Base-by-base conservation (phyloP, 2,113 vertebrate species). In the Sander lucioperca region DNA sequence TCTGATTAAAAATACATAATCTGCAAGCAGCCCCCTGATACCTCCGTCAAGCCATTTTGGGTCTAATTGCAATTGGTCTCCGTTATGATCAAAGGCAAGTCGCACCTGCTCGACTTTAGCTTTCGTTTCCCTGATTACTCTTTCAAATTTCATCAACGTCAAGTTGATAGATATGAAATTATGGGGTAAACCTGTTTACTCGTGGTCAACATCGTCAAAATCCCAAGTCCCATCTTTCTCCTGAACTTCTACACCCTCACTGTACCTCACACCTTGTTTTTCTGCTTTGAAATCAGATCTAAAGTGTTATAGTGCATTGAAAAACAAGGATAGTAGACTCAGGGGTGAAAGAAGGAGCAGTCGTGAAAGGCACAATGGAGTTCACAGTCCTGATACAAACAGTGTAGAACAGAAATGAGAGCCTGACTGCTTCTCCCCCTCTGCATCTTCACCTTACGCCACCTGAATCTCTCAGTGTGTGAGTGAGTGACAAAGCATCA, bases 1-100 rank as follows among this genome's bases (percentile, higher is more conserved):
- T 94, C 93, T 94, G 94, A 96, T 96, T 96, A 95, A 96, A 96
- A 95, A 95, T 94, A 95, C 93, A 95, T 95, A 94, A 93, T 94
- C 92, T 94, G 92, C 90, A 91, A 92, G 89, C 93, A 69, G 89
- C 92, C 93, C 92, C 93, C 92, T 79, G 92, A 91, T 95, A 90
- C 90, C 74, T 70, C 90, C 88, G 90, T 88, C 85, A 86, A 91
- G 91, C 94, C 91, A 91, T 94, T 95, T 93, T 91, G 91, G 93
- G 86, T 86, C 89, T 96, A 95, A 96, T 95, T 95, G 94, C 92
- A 93, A 93, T 93, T 91, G 94, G 94, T 94, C 91, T 93, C 92
- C 83, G 93, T 94, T 94, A 94, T 94, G 94, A 95, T 95, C 91
- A 94, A 94, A 92, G 92, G 91, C 93, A 92, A 93, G 89, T 92